These are phyloP conservation scores for Panorpa germanica DNA, from an alignment of 2,888 invertebrate species.

Conservation along the genomic window DNA sequence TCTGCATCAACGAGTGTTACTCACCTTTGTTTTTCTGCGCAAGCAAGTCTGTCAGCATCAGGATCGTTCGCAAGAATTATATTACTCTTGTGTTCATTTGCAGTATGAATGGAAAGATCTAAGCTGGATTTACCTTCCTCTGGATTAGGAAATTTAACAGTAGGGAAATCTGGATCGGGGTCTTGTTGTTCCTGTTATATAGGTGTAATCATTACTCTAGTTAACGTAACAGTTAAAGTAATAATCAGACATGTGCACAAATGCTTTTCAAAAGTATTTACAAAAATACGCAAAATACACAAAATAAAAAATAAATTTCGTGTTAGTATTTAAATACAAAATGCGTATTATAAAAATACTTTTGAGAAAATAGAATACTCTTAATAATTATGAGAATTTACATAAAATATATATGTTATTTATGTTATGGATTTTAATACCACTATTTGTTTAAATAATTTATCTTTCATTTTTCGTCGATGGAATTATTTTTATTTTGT, in stretches of 20 bases:
- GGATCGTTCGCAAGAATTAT: constrained; percentile 94
- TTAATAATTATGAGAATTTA: no score
- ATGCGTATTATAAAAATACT: no score
- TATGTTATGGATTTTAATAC: no score
- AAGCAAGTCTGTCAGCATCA: constrained; percentile 89
- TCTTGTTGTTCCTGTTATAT: constrained; percentile 44
- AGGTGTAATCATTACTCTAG: constrained; percentile 4
- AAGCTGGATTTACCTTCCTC: constrained; percentile 82
- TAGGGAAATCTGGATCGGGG: constrained; percentile 93
- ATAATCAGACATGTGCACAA: no score
- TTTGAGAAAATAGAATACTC: no score
- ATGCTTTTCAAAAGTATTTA: background rate
- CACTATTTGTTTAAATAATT: no score
- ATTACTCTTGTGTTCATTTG: constrained; percentile 43
- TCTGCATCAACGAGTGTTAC: constrained; percentile 11
- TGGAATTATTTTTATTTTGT: no score
- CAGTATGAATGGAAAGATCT: constrained; percentile 56
- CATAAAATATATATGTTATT: no score
- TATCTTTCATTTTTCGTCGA: no score
- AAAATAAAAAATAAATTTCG: constrained; percentile 2
- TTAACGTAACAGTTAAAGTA: background rate
- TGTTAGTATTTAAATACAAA: no score
- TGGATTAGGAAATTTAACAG: constrained; percentile 94
- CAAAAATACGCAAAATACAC: background rate
- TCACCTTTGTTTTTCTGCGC: constrained; percentile 60